These are phyloP conservation scores for Ceratina australensis DNA, from an alignment of 1,140 invertebrate species.

Conservation along the genomic window DNA sequence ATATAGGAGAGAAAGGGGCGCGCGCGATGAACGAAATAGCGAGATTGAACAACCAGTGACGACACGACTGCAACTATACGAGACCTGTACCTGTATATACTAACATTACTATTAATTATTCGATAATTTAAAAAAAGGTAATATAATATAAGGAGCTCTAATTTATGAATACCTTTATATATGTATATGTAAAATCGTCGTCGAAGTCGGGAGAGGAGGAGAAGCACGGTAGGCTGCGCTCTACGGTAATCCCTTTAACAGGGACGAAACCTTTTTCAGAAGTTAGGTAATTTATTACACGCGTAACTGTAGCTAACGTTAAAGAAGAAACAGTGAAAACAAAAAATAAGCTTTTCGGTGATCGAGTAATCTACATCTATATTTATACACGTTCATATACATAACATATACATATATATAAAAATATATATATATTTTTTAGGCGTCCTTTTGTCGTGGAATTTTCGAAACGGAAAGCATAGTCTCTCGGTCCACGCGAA, in stretches of 20 bases:
- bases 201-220: constrained; percentile 61
- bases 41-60: constrained; percentile 73
- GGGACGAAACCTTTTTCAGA: constrained; percentile 21
- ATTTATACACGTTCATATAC: constrained; percentile 40
- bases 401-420: constrained; percentile 42
- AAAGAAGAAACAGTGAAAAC: not conserved
- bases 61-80: constrained; percentile 81
- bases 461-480: constrained; percentile 59
- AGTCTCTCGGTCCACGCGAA: constrained; percentile 40
- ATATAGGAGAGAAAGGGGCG: constrained; percentile 7
- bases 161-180: constrained; percentile 71
- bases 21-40: constrained; percentile 38
- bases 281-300: constrained; percentile 51
- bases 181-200: constrained; percentile 63
- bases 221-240: constrained; percentile 72
- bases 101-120: constrained; percentile 78
- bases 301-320: constrained; percentile 27
- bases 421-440: constrained; percentile 66
- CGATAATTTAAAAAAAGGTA: constrained; percentile 74
- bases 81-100: constrained; percentile 81
- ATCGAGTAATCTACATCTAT: constrained; percentile 67
- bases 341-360: constrained; percentile 39
- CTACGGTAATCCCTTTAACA: constrained; percentile 24
- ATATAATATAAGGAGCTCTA: constrained; percentile 70
- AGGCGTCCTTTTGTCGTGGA: constrained; percentile 68